Base-by-base conservation (phyloP, 2,797 vertebrate species). In the Malurus splendens region DNA sequence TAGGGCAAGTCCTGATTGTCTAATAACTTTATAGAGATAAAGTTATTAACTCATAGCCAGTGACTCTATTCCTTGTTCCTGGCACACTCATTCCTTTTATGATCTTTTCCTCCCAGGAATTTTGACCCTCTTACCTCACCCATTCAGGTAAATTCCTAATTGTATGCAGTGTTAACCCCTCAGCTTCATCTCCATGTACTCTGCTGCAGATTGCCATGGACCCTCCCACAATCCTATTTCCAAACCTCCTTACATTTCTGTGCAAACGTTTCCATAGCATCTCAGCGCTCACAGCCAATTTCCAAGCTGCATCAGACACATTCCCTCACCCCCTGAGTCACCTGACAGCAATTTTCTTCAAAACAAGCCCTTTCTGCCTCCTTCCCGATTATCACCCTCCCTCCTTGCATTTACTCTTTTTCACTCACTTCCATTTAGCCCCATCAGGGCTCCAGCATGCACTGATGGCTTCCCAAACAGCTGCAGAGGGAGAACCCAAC, bases 271-370 rank as follows among this genome's bases (percentile, higher is more conserved):
- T 89, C 93, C 85, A 87, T 33, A 68, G 80, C 77, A 86, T 60
- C 74, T 70, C 62, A 38, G 70, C 3, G 3, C 44, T 76, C 87
- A 77, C 65, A 68, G 62, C 24, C 73, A 18, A 17, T 62, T 75
- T 42, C 70, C 48, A 78, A 78, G 61, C 68, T 78, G 41, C 38
- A 42, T 41, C 55, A 87, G 70, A 78, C 76, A 52, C 20, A 47
- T n/a, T 56, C 38, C 45, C 52, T 78, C 70, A 73, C 18, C 24
- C 62, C 11, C 55, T 86, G 85, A 86, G 72, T 83, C 70, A 94
- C 87, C 51, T 83, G 82, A 87, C 73, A 83, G 77, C 39, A 78
- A 87, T 55, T 76, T 68, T 42, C 89, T 78, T 86, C 70, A 89
- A 62, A 94, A 94, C 45, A 87, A 87, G 41, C 32, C 55, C 50